phyloP scores from a whole-genome alignment of 2,797 vertebrate species.

The Borostomias antarcticus region DNA sequence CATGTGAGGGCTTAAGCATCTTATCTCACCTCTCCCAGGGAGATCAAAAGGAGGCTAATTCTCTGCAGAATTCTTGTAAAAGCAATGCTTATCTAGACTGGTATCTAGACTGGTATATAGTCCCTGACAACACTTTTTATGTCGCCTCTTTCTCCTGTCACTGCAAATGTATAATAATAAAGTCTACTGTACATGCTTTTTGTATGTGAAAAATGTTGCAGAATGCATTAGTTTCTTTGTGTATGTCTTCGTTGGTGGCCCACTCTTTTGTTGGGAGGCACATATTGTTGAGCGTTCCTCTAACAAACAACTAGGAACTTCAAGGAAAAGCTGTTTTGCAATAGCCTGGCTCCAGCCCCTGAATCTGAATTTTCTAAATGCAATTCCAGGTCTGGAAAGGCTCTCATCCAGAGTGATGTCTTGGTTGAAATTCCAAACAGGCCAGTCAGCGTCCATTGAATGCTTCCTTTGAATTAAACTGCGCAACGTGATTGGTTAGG shows the following conservation, averaged over 20 bases:
- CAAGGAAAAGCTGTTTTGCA: too few relatives aligned
- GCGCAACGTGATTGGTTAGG: too few relatives aligned
- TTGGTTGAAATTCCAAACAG: too few relatives aligned
- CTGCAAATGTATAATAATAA: neutral
- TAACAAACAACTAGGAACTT: too few relatives aligned
- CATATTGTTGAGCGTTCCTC: too few relatives aligned
- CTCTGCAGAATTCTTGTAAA: neutral
- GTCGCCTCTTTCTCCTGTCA: neutral
- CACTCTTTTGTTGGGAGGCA: too few relatives aligned
- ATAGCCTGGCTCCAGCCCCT: too few relatives aligned
- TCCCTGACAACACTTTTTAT: neutral
- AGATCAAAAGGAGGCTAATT: slow-evolving; percentile 2
- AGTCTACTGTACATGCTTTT: neutral
- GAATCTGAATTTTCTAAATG: too few relatives aligned
- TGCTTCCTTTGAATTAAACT: too few relatives aligned
- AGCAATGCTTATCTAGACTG: neutral
- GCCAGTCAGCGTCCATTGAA: too few relatives aligned
- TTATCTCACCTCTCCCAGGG: neutral
- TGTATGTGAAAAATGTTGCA: neutral
- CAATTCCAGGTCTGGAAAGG: too few relatives aligned
- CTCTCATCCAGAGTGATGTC: too few relatives aligned
- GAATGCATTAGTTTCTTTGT: neutral
- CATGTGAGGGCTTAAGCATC: neutral
- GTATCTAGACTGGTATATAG: neutral
- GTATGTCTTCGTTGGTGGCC: neutral